Percentiles rank a stretch among this genome's conserved stretches.
phyloP scores from a whole-genome alignment of 2,797 vertebrate species.

The Adelosebastes latens region DNA sequence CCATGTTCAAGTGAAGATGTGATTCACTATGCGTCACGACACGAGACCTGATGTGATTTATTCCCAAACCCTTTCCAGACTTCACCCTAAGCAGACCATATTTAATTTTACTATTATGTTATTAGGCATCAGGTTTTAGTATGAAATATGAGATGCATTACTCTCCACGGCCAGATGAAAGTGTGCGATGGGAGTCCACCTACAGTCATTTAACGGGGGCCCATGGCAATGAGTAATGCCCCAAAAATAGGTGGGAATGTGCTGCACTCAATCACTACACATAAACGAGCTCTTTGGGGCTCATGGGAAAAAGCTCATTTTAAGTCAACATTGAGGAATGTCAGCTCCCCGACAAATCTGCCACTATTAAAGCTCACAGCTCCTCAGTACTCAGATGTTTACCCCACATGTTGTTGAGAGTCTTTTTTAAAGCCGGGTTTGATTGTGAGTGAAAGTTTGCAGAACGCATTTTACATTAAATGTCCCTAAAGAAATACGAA shows the following conservation, averaged over 20 bases:
- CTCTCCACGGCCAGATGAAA: constrained; percentile 56
- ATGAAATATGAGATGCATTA: constrained; percentile 53
- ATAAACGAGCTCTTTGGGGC: constrained; percentile 66
- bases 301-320: constrained; percentile 69
- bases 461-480: neutral
- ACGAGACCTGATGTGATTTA: constrained; percentile 37
- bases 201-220: constrained; percentile 55
- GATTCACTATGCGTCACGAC: constrained; percentile 15
- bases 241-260: constrained; percentile 78
- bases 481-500: neutral
- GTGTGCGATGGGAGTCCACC: constrained; percentile 53
- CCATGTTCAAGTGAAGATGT: constrained; percentile 19
- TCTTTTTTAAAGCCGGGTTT: constrained; percentile 15
- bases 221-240: constrained; percentile 67
- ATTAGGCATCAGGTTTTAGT: constrained; percentile 45
- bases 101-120: constrained; percentile 54
- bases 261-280: constrained; percentile 67
- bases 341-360: constrained; percentile 51
- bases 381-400: constrained; percentile 7
- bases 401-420: neutral
- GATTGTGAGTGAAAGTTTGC: neutral
- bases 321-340: constrained; percentile 77
- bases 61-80: constrained; percentile 34
- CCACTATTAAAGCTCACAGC: constrained; percentile 47
- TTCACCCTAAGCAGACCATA: constrained; percentile 5